These are phyloP conservation scores for Perca fluviatilis DNA, from an alignment of 2,113 vertebrate genomes.

Conservation along the genomic window DNA sequence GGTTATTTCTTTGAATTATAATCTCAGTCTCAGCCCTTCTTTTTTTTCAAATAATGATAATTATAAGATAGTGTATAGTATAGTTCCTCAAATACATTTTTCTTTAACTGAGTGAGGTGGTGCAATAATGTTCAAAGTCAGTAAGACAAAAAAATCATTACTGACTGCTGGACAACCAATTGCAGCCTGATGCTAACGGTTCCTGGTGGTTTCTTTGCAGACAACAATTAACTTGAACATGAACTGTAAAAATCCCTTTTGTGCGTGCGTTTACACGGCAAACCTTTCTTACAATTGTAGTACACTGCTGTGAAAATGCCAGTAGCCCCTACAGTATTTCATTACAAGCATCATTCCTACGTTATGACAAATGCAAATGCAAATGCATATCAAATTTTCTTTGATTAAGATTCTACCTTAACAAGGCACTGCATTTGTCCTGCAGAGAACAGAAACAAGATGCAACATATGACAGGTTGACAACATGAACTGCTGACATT, in stretches of 20 bases:
- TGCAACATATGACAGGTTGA: not conserved
- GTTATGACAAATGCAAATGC: no score
- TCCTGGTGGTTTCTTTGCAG: not conserved
- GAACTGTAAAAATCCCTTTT: not conserved
- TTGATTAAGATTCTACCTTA: constrained; percentile 14
- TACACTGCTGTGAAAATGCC: no score
- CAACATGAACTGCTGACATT: not conserved
- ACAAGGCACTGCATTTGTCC: constrained; percentile 66
- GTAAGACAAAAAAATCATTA: not conserved
- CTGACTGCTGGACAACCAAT: not conserved
- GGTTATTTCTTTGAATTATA: not conserved
- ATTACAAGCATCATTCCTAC: no score
- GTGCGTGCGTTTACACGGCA: no score
- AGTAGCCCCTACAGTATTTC: no score
- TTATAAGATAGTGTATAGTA: not conserved
- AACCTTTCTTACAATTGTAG: no score
- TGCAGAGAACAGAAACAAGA: constrained; percentile 41
- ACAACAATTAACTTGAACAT: not conserved
- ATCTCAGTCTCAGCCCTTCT: not conserved
- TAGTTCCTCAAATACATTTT: not conserved
- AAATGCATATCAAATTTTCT: no score
- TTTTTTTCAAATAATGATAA: not conserved
- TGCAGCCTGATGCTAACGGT: no score
- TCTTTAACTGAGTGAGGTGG: not conserved
- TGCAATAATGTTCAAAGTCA: not conserved